These are phyloP conservation scores for Drosophila parthenogenetica DNA, from an alignment of 2,888 invertebrate genomes.

Conservation along the genomic window DNA sequence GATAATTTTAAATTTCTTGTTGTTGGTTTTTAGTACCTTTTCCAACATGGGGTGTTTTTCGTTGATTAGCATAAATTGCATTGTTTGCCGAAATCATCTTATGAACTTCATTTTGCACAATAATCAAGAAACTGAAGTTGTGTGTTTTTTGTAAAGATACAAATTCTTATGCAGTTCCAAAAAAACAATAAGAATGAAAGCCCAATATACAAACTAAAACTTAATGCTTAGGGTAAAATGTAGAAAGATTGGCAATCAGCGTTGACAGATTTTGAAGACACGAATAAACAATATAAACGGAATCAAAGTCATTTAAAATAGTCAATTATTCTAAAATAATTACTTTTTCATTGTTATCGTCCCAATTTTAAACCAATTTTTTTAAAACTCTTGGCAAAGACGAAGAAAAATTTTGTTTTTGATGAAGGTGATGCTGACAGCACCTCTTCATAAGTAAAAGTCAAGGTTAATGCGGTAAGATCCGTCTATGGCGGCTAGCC, in stretches of 20 bases:
- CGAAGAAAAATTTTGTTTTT: slow-evolving; percentile 1
- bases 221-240: no score
- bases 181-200: neutral
- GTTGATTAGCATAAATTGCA: slow-evolving; percentile 64
- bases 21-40: slow-evolving; percentile 55
- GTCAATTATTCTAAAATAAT: slow-evolving; percentile 43
- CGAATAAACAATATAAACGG: no score
- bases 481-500: neutral
- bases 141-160: slow-evolving; percentile 40
- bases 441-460: slow-evolving; percentile 57
- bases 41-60: slow-evolving; percentile 31
- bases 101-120: slow-evolving; percentile 80
- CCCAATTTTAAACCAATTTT: slow-evolving; percentile 66
- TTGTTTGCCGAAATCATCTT: slow-evolving; percentile 76
- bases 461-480: slow-evolving; percentile 63
- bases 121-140: slow-evolving; percentile 60
- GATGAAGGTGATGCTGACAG: slow-evolving; percentile 22
- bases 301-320: neutral
- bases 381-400: slow-evolving; percentile 11
- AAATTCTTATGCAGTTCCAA: slow-evolving; percentile 42
- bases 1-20: slow-evolving; percentile 70
- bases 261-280: no score
- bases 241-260: no score
- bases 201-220: no score
- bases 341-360: slow-evolving; percentile 73